phyloP scores from a whole-genome alignment of 2,113 vertebrate species.

The Cichladusa arquata region DNA sequence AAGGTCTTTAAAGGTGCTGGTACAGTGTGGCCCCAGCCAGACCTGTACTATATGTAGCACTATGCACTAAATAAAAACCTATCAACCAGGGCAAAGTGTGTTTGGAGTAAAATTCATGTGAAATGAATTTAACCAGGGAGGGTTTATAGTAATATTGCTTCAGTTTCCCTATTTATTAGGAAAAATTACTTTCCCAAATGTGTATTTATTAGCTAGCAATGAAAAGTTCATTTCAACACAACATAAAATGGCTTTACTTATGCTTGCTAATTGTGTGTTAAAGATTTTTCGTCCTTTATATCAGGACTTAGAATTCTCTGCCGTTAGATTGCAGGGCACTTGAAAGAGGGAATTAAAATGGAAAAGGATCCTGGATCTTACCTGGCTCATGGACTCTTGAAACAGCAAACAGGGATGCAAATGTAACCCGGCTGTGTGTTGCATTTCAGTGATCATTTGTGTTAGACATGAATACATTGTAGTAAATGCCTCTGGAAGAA shows the following conservation, averaged over 20 bases:
- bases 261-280: background rate
- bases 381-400: background rate
- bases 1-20: background rate
- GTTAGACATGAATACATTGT: background rate
- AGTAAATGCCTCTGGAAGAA: background rate
- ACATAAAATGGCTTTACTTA: background rate
- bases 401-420: background rate
- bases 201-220: background rate
- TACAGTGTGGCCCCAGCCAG: background rate
- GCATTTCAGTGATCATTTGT: background rate
- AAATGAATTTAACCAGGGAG: background rate
- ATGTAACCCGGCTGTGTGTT: background rate
- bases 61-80: background rate
- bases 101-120: background rate
- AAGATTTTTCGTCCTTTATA: background rate
- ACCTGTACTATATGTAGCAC: background rate
- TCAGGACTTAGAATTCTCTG: background rate
- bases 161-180: background rate
- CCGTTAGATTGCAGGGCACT: background rate
- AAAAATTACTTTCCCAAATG: background rate
- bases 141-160: background rate
- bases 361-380: background rate
- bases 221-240: background rate
- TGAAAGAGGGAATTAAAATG: background rate
- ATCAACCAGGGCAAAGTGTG: background rate